Base-by-base conservation (phyloP, 2,888 invertebrate genomes). In the Spilarctia lutea region DNA sequence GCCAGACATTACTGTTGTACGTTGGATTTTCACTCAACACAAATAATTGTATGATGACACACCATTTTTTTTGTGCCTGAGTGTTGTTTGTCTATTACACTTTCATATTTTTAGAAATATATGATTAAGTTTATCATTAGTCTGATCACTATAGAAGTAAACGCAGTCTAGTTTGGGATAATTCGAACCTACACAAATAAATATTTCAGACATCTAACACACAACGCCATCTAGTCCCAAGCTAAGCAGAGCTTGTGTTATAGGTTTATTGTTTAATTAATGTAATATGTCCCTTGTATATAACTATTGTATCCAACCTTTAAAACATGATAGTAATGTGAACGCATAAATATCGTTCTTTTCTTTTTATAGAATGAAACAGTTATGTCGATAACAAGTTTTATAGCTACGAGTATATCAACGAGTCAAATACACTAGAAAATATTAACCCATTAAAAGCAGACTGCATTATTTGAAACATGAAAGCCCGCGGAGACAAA, bases 401-500 rank as follows among this genome's bases (percentile, higher is more conserved):
- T 68, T 45, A 68, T 68, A 20, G 27, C 67, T 45, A n/a, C n/a
- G n/a, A n/a, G n/a, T n/a, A 11, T 67, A 45, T 42, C 27, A n/a
- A 68, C 45, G 33, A 33, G 30, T 33, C 7, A 20, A 33, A 68
- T 68, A 48, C 30, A 11, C 18, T 48, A 48, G 24, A 20, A 24
- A 56, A 33, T 56, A 35, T 39, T 27, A 0, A n/a, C 71, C 68
- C 74, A 74, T 74, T 73, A 68, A 60, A 75, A 73, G 68, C 42
- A 73, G 66, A 71, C 42, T 69, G 75, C 74, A 78, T 73, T 42
- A 73, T 33, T 67, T 75, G 72, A 76, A 79, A 78, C 79, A 86
- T 81, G 85, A 88, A 89, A 90, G 86, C 79, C 83, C 65, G 72
- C 73, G 80, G 74, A 82, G 81, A 85, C 84, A 86, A 86, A 86